A percentile compares a stretch with the other conserved stretches of the same genome.
phyloP scores from a whole-genome alignment of 1,140 invertebrate species.

The Zaprionus vittiger region DNA sequence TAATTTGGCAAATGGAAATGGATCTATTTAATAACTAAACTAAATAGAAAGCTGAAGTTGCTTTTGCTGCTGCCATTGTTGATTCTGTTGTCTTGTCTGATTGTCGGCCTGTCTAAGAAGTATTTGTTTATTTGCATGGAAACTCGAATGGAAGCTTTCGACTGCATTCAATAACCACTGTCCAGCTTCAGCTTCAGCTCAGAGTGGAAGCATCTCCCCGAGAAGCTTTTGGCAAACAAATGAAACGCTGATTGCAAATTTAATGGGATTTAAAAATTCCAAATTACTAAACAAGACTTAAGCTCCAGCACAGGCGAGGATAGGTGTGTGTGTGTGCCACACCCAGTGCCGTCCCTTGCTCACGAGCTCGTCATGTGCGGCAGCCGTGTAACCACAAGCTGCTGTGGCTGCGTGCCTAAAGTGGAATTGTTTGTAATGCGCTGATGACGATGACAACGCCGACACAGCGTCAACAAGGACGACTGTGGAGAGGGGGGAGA shows the following conservation, averaged over 20 bases:
- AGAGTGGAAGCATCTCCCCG: too few species aligned
- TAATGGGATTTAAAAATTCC: constrained; percentile 77
- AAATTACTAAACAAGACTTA: constrained; percentile 75
- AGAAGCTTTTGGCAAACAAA: constrained; percentile 57
- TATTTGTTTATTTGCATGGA: constrained; percentile 60
- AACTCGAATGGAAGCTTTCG: constrained; percentile 73
- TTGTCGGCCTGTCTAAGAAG: constrained; percentile 33
- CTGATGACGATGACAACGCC: constrained; percentile 52
- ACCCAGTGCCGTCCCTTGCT: constrained; percentile 11
- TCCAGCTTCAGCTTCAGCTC: constrained; percentile 21
- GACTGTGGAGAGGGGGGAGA: neutral
- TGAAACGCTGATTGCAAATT: constrained; percentile 74
- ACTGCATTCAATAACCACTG: constrained; percentile 73
- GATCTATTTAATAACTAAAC: constrained; percentile 79
- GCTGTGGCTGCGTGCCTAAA: constrained; percentile 69
- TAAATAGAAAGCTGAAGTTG: constrained; percentile 68
- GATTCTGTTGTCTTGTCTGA: constrained; percentile 10
- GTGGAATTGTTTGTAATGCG: constrained; percentile 80
- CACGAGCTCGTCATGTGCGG: constrained; percentile 26
- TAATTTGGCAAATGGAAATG: constrained; percentile 73
- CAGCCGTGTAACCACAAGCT: constrained; percentile 65
- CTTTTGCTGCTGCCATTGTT: constrained; percentile 8
- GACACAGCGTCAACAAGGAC: constrained; percentile 1
- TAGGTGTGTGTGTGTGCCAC: constrained; percentile 23
- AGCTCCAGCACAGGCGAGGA: constrained; percentile 26